Conservation (phyloP, 2,888 invertebrate genomes). For the Ectobius pallidus region DNA sequence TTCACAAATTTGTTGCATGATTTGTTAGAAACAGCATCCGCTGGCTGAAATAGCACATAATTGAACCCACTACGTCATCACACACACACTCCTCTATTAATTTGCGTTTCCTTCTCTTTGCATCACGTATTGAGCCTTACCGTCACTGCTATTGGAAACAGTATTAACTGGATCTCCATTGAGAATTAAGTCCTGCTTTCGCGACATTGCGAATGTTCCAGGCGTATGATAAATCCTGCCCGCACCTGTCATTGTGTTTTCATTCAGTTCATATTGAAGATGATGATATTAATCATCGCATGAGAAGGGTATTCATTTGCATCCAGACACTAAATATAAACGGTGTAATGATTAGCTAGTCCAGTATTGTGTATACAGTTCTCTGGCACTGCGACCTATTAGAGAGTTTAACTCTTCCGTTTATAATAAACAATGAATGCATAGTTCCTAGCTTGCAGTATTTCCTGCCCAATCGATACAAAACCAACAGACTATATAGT, state of each 20-base stretch:
- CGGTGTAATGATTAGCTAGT: conserved; percentile 3
- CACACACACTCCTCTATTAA: not conserved
- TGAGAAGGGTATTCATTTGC: not conserved
- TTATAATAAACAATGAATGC: too few species aligned
- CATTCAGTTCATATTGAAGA: not conserved
- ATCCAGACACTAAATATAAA: conserved; percentile 5
- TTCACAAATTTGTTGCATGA: not conserved
- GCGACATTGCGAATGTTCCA: not conserved
- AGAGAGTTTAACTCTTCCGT: too few species aligned
- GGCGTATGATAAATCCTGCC: not conserved
- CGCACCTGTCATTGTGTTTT: not conserved
- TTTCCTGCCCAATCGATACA: too few species aligned
- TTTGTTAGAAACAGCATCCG: not conserved
- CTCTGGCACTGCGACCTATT: too few species aligned
- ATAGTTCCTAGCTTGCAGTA: too few species aligned
- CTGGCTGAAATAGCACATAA: not conserved
- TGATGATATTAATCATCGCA: conserved; percentile 4
- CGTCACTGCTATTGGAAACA: not conserved
- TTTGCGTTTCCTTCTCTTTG: not conserved
- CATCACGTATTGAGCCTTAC: not conserved
- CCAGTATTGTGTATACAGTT: too few species aligned
- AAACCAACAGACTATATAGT: too few species aligned
- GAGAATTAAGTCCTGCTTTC: not conserved
- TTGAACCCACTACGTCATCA: not conserved
- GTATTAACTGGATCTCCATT: not conserved